These are phyloP conservation scores for Marasmarcha lunaedactyla DNA, from an alignment of 2,888 invertebrate genomes.

Conservation along the genomic window DNA sequence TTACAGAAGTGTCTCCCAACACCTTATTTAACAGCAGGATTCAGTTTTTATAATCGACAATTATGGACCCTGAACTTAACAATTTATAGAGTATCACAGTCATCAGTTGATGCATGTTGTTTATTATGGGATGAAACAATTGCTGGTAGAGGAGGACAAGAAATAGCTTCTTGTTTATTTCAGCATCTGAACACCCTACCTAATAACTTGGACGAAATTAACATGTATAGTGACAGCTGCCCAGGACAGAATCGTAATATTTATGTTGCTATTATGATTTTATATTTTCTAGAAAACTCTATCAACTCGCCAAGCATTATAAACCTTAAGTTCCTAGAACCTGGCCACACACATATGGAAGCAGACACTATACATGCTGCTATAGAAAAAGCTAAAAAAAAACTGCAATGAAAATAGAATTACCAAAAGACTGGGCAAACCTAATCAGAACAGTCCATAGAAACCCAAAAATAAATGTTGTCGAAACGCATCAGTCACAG, in stretches of 20 bases:
- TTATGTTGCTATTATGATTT: too few species aligned
- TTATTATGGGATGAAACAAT: constrained; percentile 14
- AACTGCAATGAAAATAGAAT: too few species aligned
- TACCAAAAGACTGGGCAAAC: too few species aligned
- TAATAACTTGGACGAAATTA: constrained; percentile 10
- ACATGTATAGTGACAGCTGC: constrained; percentile 9
- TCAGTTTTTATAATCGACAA: constrained; percentile 8
- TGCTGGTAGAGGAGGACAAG: constrained; percentile 13
- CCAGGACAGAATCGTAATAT: constrained; percentile 6
- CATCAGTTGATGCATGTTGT: constrained; percentile 14
- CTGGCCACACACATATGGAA: too few species aligned
- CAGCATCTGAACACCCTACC: constrained; percentile 10
- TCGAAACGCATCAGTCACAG: too few species aligned
- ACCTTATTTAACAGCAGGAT: constrained; percentile 9
- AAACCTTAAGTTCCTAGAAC: too few species aligned
- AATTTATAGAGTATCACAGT: constrained; percentile 13
- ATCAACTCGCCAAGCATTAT: too few species aligned
- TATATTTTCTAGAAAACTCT: too few species aligned
- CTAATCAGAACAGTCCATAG: too few species aligned
- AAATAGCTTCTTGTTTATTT: constrained; percentile 13
- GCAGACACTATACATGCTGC: too few species aligned
- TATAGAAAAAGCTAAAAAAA: too few species aligned
- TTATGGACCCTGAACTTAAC: constrained; percentile 9
- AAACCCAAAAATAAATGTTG: too few species aligned
- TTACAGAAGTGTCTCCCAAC: constrained; percentile 11